These are phyloP conservation scores for Ostrea denselamellosa DNA, from an alignment of 1,140 invertebrate species.

Conservation along the genomic window DNA sequence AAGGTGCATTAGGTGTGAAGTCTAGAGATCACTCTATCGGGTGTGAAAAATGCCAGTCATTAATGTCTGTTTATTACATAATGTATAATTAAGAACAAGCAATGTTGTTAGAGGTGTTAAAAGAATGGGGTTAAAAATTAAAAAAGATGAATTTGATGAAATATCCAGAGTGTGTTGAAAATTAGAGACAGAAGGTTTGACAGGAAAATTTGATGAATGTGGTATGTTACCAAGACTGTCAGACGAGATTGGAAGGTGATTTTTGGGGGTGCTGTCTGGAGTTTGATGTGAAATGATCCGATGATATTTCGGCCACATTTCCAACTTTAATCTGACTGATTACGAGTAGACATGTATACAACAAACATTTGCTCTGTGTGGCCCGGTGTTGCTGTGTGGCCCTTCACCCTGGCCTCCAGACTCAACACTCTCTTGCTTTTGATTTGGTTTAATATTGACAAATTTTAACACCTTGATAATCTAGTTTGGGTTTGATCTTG, in stretches of 20 bases:
- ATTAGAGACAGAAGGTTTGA: constrained; percentile 12
- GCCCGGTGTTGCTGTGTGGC: constrained; percentile 28
- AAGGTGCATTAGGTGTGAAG: constrained; percentile 21
- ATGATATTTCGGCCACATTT: constrained; percentile 37
- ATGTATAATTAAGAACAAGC: background rate
- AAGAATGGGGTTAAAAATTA: constrained; percentile 13
- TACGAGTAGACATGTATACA: background rate
- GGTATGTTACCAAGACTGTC: background rate
- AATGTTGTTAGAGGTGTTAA: background rate
- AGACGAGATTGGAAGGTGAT: background rate
- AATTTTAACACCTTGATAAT: constrained; percentile 33
- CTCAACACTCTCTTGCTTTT: background rate
- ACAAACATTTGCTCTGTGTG: background rate
- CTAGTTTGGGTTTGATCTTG: background rate
- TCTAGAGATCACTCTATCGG: background rate
- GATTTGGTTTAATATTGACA: constrained; percentile 11
- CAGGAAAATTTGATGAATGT: background rate
- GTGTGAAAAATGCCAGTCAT: background rate
- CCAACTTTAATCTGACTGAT: constrained; percentile 11
- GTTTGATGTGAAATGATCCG: constrained; percentile 3
- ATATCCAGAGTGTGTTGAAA: background rate
- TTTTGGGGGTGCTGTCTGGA: background rate
- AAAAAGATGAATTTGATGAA: constrained; percentile 28
- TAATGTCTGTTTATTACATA: background rate
- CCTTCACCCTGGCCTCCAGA: background rate